phyloP scores from a whole-genome alignment of 2,888 invertebrate species.

The Seira ritae region DNA sequence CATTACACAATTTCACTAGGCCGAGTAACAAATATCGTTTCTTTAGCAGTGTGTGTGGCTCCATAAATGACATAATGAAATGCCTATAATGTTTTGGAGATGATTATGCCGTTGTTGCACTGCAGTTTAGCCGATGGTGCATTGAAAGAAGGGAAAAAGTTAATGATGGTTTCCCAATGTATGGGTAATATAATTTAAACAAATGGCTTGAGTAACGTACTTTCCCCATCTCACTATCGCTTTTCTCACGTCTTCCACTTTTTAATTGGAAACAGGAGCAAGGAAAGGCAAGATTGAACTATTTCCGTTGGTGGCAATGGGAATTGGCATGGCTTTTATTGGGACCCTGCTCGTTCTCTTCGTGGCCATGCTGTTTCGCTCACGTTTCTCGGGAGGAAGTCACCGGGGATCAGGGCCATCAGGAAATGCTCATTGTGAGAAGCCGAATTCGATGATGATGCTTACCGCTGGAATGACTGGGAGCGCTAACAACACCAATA shows the following conservation, averaged over 20 bases:
- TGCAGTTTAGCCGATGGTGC: constrained; percentile 20
- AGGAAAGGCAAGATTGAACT: constrained; percentile 73
- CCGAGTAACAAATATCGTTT: background rate
- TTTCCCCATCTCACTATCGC: constrained; percentile 2
- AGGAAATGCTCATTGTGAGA: constrained; percentile 69
- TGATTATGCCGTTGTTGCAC: constrained; percentile 19
- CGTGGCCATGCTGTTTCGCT: constrained; percentile 72
- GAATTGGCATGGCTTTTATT: constrained; percentile 71
- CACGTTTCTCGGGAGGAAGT: constrained; percentile 67
- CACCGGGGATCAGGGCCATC: constrained; percentile 59
- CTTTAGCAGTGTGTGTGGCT: background rate
- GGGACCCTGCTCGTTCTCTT: constrained; percentile 72
- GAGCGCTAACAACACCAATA: constrained; percentile 45
- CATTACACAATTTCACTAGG: constrained; percentile 14
- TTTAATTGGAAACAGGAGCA: constrained; percentile 68
- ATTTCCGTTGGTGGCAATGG: constrained; percentile 72
- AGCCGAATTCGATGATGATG: constrained; percentile 64
- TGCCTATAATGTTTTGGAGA: background rate
- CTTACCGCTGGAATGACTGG: constrained; percentile 59
- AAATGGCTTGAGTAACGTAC: constrained; percentile 40
- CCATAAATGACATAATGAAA: background rate
- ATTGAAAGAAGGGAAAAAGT: constrained; percentile 37
- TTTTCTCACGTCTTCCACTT: constrained; percentile 27
- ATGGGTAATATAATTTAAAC: constrained; percentile 51
- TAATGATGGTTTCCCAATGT: constrained; percentile 38